phyloP scores from a whole-genome alignment of 2,888 invertebrate species.

The Agonopterix subpropinquella region DNA sequence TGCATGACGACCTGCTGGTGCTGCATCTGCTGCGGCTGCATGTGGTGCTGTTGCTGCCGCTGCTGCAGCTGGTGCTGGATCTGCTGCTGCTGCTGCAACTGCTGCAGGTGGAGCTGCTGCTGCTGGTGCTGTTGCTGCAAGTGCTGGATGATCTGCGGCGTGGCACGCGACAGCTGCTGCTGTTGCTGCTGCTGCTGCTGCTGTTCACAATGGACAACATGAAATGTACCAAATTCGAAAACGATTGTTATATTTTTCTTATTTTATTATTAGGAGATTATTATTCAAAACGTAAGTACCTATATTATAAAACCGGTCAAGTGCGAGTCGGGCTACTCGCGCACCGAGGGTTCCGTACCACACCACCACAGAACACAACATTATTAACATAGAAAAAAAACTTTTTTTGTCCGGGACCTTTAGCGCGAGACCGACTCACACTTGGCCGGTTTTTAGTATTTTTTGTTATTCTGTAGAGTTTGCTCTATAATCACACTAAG shows the following conservation, averaged over 20 bases:
- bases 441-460: too few species aligned
- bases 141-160: conserved; percentile 39
- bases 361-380: too few species aligned
- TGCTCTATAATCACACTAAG: too few species aligned
- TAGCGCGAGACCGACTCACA: too few species aligned
- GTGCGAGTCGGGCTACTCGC: too few species aligned
- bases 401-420: too few species aligned
- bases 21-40: conserved; percentile 42
- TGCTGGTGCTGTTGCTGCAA: conserved; percentile 36
- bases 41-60: conserved; percentile 33
- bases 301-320: too few species aligned
- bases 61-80: conserved; percentile 32
- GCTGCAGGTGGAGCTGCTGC: conserved; percentile 32
- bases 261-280: too few species aligned
- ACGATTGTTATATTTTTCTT: background rate
- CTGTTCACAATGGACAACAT: background rate
- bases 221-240: background rate
- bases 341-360: too few species aligned
- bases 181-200: conserved; percentile 28
- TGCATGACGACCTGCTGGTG: conserved; percentile 67
- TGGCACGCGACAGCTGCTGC: conserved; percentile 30
- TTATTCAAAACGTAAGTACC: too few species aligned
- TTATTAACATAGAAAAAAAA: too few species aligned
- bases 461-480: too few species aligned
- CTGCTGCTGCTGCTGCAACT: conserved; percentile 32